These are phyloP conservation scores for Drepana arcuata DNA, from an alignment of 1,140 invertebrate species.

Conservation along the genomic window DNA sequence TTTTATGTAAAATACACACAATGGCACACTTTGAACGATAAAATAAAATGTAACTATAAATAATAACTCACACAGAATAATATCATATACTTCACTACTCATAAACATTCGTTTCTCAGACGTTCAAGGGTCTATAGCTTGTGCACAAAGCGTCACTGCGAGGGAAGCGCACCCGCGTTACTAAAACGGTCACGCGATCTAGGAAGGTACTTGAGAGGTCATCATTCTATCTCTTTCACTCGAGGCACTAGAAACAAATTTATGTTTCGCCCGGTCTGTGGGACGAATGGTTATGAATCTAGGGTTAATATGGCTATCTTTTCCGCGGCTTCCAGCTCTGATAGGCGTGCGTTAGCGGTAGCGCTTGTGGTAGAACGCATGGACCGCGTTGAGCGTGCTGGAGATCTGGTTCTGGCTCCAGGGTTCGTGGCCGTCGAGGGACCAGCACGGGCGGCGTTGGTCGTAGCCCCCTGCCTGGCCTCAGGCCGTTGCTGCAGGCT, in stretches of 20 bases:
- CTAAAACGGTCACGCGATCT: slow-evolving; percentile 1
- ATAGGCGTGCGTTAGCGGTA: too few relatives aligned
- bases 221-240: slow-evolving; percentile 2
- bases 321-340: too few relatives aligned
- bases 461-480: too few relatives aligned
- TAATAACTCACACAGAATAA: background rate
- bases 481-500: too few relatives aligned
- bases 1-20: background rate
- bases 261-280: background rate
- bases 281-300: background rate
- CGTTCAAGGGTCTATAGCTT: slow-evolving; percentile 1
- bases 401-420: too few relatives aligned
- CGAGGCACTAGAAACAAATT: background rate
- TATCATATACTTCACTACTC: slow-evolving; percentile 1
- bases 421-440: too few relatives aligned
- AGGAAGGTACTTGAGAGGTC: slow-evolving; percentile 4
- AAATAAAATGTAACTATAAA: background rate
- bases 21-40: background rate
- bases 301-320: too few relatives aligned
- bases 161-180: slow-evolving; percentile 2
- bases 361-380: too few relatives aligned
- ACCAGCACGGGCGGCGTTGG: too few relatives aligned
- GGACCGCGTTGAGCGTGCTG: too few relatives aligned
- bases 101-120: slow-evolving; percentile 3
- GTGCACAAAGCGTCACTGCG: background rate